Conservation (phyloP, 2,113 vertebrate genomes). For the Lepus europaeus region DNA sequence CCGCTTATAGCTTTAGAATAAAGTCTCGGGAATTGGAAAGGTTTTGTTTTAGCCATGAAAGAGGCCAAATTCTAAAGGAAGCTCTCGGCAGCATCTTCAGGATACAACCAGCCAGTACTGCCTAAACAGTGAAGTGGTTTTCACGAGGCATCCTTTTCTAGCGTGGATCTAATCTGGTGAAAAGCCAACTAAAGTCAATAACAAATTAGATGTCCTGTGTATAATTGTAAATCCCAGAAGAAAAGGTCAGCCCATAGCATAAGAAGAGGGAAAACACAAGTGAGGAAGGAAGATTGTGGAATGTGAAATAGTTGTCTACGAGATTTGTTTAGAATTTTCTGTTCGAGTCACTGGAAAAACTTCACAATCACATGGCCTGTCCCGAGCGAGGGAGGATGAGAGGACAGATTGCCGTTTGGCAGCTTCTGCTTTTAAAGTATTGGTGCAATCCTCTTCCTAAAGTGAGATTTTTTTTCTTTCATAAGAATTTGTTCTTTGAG, state of each 20-base stretch:
- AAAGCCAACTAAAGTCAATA: conserved; percentile 8
- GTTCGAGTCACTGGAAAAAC: not conserved
- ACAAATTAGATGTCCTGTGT: not conserved
- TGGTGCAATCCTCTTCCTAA: not conserved
- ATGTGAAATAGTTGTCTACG: not conserved
- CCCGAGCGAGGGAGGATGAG: not conserved
- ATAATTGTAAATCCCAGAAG: not conserved
- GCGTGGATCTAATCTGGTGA: conserved; percentile 33
- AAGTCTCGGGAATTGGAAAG: not conserved
- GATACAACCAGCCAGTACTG: not conserved
- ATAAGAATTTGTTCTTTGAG: not conserved
- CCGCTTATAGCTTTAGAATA: conserved; percentile 16
- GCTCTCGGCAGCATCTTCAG: not conserved
- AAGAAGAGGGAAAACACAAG: not conserved
- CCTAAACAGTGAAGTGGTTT: not conserved
- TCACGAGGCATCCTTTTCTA: not conserved
- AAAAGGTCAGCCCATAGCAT: not conserved
- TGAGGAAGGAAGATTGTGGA: not conserved
- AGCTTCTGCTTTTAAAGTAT: not conserved
- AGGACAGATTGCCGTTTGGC: not conserved
- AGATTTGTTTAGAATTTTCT: not conserved
- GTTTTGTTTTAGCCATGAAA: not conserved
- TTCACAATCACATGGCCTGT: not conserved
- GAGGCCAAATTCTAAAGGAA: not conserved
- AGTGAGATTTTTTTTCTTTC: not conserved